Percentiles rank a stretch among this genome's conserved stretches.
These are phyloP conservation scores for Macrotrachela quadricornifera DNA, from an alignment of 1,140 invertebrate species.

Conservation along the genomic window DNA sequence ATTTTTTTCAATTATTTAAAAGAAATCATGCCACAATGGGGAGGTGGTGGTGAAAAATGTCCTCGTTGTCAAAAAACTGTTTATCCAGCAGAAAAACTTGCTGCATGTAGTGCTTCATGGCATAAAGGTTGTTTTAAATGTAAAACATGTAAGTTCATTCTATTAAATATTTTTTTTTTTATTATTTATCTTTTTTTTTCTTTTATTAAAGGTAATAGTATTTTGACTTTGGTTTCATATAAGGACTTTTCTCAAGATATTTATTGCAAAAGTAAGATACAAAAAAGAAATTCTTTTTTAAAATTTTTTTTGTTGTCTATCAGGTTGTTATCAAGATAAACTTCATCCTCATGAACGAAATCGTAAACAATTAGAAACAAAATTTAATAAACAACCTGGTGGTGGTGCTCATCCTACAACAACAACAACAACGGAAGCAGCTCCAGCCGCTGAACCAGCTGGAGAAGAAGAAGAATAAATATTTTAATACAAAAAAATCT, in stretches of 20 bases:
- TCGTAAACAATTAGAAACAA: constrained; percentile 3
- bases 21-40: constrained; percentile 9
- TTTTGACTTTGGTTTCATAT: constrained; percentile 4
- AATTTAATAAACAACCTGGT: neutral
- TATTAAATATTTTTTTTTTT: too few species aligned
- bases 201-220: too few species aligned
- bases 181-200: too few species aligned
- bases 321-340: constrained; percentile 4
- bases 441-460: too few species aligned
- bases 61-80: constrained; percentile 93
- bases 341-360: constrained; percentile 7
- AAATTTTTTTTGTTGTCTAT: neutral
- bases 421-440: too few species aligned
- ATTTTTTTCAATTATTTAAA: too few species aligned
- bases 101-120: constrained; percentile 2
- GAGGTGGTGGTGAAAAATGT: constrained; percentile 35
- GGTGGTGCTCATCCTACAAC: too few species aligned
- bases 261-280: constrained; percentile 1
- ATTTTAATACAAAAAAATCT: too few species aligned
- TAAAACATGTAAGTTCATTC: constrained; percentile 8
- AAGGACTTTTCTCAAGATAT: constrained; percentile 8
- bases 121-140: constrained; percentile 10
- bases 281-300: neutral
- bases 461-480: too few species aligned
- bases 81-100: constrained; percentile 80